Base-by-base conservation (phyloP, 2,113 vertebrate genomes). In the Microcebus jonahi region DNA sequence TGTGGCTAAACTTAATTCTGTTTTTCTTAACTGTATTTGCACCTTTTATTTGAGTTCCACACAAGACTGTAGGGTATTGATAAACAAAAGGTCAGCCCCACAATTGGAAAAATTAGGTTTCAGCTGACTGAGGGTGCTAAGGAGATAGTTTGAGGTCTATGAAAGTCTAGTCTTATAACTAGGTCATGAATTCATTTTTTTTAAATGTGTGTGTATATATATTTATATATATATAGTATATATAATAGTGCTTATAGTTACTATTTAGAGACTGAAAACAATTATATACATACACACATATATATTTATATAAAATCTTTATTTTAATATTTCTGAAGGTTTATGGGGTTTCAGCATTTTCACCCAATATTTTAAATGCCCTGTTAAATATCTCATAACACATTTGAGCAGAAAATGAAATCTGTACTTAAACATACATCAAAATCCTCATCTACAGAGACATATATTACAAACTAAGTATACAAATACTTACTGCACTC, bases 1-100 rank as follows among this genome's bases (percentile, higher is more conserved):
- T 0, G 1, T 39, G 25, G 9, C 25, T 39, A 9, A 20, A n/a
- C 8, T 27, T 8, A 15, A 9, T 20, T 57, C 4, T 77, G n/a
- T 82, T 20, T 42, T 80, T 10, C 9, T n/a, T 23, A 39, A 27
- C 20, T 50, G 18, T 3, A 48, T 36, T 67, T n/a, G 17, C 1
- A 3, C 7, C 23, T 17, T 17, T 34, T 20, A 0, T 61, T 15
- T 67, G 25, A 81, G 15, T 18, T 50, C 55, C 27, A 23, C 34
- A 7, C 27, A 18, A 36, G 23, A 20, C 3, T 45, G 12, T 18
- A n/a, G 31, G 7, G 4, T 27, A 18, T 29, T 57, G 36, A 48
- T 1, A 6, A 31, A 59, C 18, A 42, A 63, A 42, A 55, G 2
- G 3, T 21, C 1, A 18, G 25, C n/a, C 17, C 17, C 42, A 36